A percentile compares a stretch with the other conserved stretches of the same genome.
Conservation (phyloP, 1,140 invertebrate genomes). For the Ptiloglossa arizonensis region DNA sequence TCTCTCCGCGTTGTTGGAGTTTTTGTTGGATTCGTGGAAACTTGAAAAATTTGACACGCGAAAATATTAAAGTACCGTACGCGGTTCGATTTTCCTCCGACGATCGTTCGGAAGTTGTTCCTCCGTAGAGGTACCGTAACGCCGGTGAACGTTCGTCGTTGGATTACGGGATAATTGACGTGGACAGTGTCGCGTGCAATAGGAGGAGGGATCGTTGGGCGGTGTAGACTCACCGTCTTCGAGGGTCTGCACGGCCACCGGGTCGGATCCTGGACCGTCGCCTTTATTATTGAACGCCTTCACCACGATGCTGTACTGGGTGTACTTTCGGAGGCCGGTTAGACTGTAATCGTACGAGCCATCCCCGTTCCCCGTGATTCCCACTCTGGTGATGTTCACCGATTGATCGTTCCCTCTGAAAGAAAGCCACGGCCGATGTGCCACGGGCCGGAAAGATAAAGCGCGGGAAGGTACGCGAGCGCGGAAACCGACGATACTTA, state of each 20-base stretch:
- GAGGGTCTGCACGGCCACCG: slow-evolving; percentile 87
- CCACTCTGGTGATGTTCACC: slow-evolving; percentile 81
- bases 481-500: slow-evolving; percentile 37
- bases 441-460: slow-evolving; percentile 55
- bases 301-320: slow-evolving; percentile 89
- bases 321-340: slow-evolving; percentile 88
- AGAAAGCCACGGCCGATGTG: slow-evolving; percentile 52
- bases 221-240: slow-evolving; percentile 87
- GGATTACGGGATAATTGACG: too few relatives aligned
- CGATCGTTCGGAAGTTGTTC: too few relatives aligned
- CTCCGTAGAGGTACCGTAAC: too few relatives aligned
- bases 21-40: too few relatives aligned
- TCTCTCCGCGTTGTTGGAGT: too few relatives aligned
- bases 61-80: too few relatives aligned
- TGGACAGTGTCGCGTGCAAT: background rate
- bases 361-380: slow-evolving; percentile 80
- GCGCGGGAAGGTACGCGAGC: slow-evolving; percentile 24
- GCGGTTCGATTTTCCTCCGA: too few relatives aligned
- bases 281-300: slow-evolving; percentile 92
- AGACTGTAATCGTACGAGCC: slow-evolving; percentile 84
- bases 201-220: background rate
- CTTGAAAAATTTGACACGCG: too few relatives aligned
- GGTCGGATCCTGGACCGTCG: slow-evolving; percentile 87
- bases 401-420: slow-evolving; percentile 75
- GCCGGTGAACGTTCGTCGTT: too few relatives aligned